Evolutionary conservation across 2,888 invertebrate species (phyloP).

Genomic region (Polietes domitor): DNA sequence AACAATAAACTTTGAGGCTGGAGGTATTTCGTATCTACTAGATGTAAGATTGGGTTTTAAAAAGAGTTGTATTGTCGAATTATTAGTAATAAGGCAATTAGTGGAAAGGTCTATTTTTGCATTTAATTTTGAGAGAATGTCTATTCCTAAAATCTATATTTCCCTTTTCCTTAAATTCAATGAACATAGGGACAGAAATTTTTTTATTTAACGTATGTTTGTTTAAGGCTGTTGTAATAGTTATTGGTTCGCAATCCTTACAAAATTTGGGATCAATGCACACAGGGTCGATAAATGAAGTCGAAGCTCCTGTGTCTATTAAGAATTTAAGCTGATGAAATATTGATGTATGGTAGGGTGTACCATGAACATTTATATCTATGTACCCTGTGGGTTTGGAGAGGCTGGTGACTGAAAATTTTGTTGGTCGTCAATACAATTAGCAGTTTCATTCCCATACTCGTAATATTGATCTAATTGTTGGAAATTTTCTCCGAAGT

Average conservation of each 20-base stretch:
- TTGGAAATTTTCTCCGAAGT: not conserved
- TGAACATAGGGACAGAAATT: not conserved
- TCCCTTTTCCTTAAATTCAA: not conserved
- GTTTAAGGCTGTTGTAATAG: slow-evolving; percentile 1
- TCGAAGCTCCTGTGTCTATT: not conserved
- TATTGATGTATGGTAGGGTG: not conserved
- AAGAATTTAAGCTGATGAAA: slow-evolving; percentile 3
- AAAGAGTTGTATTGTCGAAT: not conserved
- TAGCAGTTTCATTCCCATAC: not conserved
- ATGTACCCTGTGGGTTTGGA: not conserved
- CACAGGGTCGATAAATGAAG: not conserved
- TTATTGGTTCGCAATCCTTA: not conserved
- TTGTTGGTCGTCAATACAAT: not conserved
- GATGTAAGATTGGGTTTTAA: slow-evolving; percentile 9
- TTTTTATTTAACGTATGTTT: not conserved
- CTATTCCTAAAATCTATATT: not conserved
- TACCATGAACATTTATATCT: not conserved
- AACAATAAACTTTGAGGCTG: not conserved
- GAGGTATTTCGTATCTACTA: not conserved
- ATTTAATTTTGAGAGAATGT: not conserved
- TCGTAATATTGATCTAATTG: not conserved
- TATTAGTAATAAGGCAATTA: not conserved
- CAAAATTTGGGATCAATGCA: not conserved
- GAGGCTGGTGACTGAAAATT: not conserved
- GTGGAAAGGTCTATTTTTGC: not conserved